Conservation (phyloP, 2,797 vertebrate genomes). For the Taeniopygia guttata region DNA sequence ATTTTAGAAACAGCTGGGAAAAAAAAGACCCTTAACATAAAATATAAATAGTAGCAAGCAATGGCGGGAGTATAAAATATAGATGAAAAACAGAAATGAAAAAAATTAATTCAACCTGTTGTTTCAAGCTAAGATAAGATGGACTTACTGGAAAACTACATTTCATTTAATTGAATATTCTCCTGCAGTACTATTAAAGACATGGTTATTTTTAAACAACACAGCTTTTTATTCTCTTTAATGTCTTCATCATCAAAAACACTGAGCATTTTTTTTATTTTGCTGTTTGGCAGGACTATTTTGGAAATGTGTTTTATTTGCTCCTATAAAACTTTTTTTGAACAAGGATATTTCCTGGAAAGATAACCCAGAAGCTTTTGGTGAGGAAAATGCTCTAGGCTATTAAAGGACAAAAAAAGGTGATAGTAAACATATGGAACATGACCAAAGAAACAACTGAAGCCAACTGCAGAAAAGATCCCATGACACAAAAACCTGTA, state of each 20-base stretch:
- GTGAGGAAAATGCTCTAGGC: not conserved
- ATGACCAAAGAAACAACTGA: conserved; percentile 20
- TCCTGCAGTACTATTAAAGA: not conserved
- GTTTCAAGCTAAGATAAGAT: not conserved
- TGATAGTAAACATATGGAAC: conserved; percentile 59
- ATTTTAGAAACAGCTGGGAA: conserved; percentile 47
- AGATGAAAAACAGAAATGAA: not conserved
- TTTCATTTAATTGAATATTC: not conserved
- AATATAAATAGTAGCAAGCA: conserved; percentile 35
- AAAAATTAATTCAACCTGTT: not conserved
- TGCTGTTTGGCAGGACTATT: not conserved
- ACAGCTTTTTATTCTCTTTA: conserved; percentile 1
- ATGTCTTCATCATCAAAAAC: conserved; percentile 29
- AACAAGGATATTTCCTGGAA: conserved; percentile 32
- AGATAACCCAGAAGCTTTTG: conserved; percentile 7
- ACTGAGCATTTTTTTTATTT: conserved; percentile 11
- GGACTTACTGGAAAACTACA: not conserved
- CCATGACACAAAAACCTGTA: conserved; percentile 22
- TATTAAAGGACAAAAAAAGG: not conserved
- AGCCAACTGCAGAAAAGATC: conserved; percentile 45
- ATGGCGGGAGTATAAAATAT: not conserved
- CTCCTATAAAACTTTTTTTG: not conserved
- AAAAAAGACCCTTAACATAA: conserved; percentile 23
- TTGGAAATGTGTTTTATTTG: conserved; percentile 30
- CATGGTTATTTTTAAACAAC: conserved; percentile 24